A percentile compares a stretch with the other conserved stretches of the same genome.
Conservation (phyloP, 2,888 invertebrate species). For the Cheilosia urbana region DNA sequence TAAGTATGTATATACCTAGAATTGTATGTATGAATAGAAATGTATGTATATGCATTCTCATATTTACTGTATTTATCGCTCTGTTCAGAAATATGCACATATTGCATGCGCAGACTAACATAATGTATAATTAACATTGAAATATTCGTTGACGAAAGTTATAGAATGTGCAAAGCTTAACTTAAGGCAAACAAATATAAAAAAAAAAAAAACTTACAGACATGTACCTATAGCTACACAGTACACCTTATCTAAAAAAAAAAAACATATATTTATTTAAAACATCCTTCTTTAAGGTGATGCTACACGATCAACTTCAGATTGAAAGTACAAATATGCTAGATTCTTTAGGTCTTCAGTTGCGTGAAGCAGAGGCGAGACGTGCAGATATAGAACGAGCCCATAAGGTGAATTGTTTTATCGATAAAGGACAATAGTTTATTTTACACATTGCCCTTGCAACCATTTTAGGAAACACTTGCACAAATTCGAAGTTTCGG, state of each 20-base stretch:
- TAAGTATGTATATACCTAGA: background rate
- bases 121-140: background rate
- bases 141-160: background rate
- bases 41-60: slow-evolving; percentile 5
- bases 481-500: slow-evolving; percentile 86
- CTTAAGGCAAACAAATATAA: background rate
- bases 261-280: background rate
- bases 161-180: background rate
- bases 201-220: background rate
- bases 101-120: background rate
- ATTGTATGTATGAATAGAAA: background rate
- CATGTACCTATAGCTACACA: background rate
- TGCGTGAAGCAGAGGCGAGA: slow-evolving; percentile 91
- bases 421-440: slow-evolving; percentile 25
- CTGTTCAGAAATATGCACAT: slow-evolving; percentile 3
- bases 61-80: slow-evolving; percentile 6
- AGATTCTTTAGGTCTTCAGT: slow-evolving; percentile 88
- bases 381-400: slow-evolving; percentile 91
- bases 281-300: slow-evolving; percentile 72
- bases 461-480: slow-evolving; percentile 86
- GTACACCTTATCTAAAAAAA: background rate
- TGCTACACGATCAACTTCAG: slow-evolving; percentile 80
- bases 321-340: slow-evolving; percentile 82
- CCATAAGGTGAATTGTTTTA: slow-evolving; percentile 84
- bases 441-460: slow-evolving; percentile 20